phyloP scores from a whole-genome alignment of 2,888 invertebrate genomes.

The Dryobota labecula region DNA sequence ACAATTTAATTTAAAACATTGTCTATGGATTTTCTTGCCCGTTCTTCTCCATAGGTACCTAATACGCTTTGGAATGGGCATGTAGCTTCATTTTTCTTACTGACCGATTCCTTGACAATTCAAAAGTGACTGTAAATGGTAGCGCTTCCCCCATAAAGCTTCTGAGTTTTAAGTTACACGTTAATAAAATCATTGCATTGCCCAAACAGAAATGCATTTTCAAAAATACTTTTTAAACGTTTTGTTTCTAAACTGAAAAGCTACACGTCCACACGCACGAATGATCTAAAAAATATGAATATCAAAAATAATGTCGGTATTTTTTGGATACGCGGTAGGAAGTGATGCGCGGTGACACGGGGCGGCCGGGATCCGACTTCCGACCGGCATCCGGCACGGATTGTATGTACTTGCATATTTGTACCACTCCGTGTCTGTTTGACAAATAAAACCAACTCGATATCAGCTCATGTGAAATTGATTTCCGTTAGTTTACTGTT shows the following conservation, averaged over 20 bases:
- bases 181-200: too few relatives aligned
- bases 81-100: too few relatives aligned
- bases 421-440: slow-evolving; percentile 59
- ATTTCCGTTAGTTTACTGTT: slow-evolving; percentile 41
- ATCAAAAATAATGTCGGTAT: slow-evolving; percentile 51
- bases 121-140: too few relatives aligned
- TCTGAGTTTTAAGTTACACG: too few relatives aligned
- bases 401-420: slow-evolving; percentile 62
- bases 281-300: slow-evolving; percentile 52
- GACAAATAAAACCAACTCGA: slow-evolving; percentile 61
- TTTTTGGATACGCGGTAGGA: slow-evolving; percentile 61
- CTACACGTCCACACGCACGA: slow-evolving; percentile 39
- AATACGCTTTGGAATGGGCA: too few relatives aligned
- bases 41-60: too few relatives aligned
- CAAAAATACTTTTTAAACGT: background rate
- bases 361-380: slow-evolving; percentile 64
- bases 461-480: slow-evolving; percentile 42
- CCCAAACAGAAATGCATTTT: background rate
- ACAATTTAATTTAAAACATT: too few relatives aligned
- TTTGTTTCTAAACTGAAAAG: slow-evolving; percentile 24
- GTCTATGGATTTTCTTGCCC: too few relatives aligned
- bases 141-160: too few relatives aligned
- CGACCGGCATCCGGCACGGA: slow-evolving; percentile 65
- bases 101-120: too few relatives aligned
- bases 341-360: slow-evolving; percentile 65